phyloP scores from a whole-genome alignment of 2,797 vertebrate genomes.

The Syndactyla subalaris region DNA sequence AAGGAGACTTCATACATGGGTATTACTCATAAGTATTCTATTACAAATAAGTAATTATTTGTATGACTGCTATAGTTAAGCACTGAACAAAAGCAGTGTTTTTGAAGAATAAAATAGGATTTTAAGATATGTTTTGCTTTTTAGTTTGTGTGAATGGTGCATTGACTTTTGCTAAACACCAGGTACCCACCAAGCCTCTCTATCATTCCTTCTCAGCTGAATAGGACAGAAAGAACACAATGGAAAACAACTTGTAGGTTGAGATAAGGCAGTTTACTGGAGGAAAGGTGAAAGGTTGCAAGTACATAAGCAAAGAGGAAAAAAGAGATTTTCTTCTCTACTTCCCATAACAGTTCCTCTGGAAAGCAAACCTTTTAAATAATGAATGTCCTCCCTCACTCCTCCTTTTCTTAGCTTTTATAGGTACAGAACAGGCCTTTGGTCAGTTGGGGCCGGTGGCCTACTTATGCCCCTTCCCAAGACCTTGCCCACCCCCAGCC shows the following conservation, averaged over 20 bases:
- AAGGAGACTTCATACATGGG: neutral
- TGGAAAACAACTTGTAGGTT: neutral
- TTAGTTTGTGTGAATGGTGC: neutral
- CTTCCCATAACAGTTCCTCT: fast-evolving
- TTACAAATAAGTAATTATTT: neutral
- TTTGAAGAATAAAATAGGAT: neutral
- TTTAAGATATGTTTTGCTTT: neutral
- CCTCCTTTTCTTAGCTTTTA: neutral
- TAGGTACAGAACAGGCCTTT: neutral
- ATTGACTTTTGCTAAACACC: neutral
- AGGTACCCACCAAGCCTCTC: neutral
- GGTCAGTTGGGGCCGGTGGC: neutral
- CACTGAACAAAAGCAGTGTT: neutral
- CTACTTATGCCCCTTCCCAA: neutral
- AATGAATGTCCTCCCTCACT: neutral
- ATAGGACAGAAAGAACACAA: neutral
- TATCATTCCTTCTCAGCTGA: neutral
- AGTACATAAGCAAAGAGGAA: neutral
- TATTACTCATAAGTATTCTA: neutral
- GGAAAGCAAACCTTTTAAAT: neutral
- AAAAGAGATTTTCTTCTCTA: neutral
- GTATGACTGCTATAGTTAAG: neutral
- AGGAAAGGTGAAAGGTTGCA: neutral
- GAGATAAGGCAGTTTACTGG: neutral
- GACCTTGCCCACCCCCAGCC: neutral